Percentiles rank a stretch among this genome's conserved stretches.
phyloP scores from a whole-genome alignment of 2,888 invertebrate genomes.

The Anodontia alba region DNA sequence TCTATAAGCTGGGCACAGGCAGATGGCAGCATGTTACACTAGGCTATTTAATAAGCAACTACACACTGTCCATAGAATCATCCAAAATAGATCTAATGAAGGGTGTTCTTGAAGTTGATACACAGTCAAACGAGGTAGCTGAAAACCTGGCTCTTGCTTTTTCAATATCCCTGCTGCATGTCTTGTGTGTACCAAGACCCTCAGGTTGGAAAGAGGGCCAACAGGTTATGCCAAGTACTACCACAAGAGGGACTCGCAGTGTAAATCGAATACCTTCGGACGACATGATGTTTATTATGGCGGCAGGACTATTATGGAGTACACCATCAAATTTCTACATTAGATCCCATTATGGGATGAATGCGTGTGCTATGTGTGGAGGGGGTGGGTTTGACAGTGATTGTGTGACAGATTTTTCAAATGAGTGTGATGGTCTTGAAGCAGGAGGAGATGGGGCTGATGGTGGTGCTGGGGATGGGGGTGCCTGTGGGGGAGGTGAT shows the following conservation, averaged over 20 bases:
- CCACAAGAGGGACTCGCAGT: conserved; percentile 39
- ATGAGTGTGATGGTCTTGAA: conserved; percentile 23
- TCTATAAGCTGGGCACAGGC: conserved; percentile 68
- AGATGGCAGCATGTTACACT: conserved; percentile 59
- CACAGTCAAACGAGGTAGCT: conserved; percentile 80
- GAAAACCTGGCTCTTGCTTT: conserved; percentile 85
- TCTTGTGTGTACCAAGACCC: conserved; percentile 85
- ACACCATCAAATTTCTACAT: conserved; percentile 83
- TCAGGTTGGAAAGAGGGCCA: conserved; percentile 46
- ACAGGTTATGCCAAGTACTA: conserved; percentile 25
- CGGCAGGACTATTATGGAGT: conserved; percentile 84
- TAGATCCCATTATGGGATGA: conserved; percentile 56
- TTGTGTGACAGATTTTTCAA: conserved; percentile 42
- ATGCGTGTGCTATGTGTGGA: conserved; percentile 70
- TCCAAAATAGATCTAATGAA: conserved; percentile 72
- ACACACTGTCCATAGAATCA: conserved; percentile 61
- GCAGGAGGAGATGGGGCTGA: conserved; percentile 20
- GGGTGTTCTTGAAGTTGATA: conserved; percentile 72
- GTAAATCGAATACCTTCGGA: conserved; percentile 76
- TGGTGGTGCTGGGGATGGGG: conserved; percentile 24
- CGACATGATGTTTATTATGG: conserved; percentile 83
- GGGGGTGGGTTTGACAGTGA: conserved; percentile 32
- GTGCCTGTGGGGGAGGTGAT: conserved; percentile 25
- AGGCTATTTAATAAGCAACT: conserved; percentile 64
- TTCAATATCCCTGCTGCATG: conserved; percentile 85